Evolutionary conservation across 2,797 vertebrate species (phyloP).

Genomic region (Pyrocephalus nanus): DNA sequence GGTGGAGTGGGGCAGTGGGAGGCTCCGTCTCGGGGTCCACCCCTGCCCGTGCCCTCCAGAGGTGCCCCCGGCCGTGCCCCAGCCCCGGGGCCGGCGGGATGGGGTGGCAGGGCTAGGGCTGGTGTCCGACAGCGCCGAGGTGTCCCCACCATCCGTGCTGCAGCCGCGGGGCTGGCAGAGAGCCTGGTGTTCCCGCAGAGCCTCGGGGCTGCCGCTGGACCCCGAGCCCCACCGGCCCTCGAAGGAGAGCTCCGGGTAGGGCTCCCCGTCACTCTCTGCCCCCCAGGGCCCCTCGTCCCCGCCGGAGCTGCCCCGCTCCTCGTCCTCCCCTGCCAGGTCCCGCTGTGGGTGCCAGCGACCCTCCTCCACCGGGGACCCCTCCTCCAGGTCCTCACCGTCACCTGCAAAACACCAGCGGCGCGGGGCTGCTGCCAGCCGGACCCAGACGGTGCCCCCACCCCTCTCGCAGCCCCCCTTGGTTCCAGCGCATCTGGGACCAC

Average conservation of each 20-base stretch:
- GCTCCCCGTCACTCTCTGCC: slow-evolving; percentile 13
- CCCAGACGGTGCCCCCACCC: fast-evolving
- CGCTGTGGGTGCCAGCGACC: slow-evolving; percentile 34
- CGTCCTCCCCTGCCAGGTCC: slow-evolving; percentile 60
- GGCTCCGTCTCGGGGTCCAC: background rate
- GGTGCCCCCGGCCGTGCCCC: fast-evolving
- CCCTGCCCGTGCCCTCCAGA: background rate
- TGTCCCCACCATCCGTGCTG: background rate
- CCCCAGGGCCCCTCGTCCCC: background rate
- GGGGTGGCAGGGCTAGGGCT: background rate
- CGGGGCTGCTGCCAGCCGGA: background rate
- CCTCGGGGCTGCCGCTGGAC: background rate
- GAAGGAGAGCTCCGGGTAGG: background rate
- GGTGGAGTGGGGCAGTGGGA: background rate
- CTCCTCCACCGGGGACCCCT: slow-evolving; percentile 21
- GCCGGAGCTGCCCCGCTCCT: slow-evolving; percentile 3
- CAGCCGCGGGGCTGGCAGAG: background rate
- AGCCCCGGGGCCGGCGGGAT: background rate
- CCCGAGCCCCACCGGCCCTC: slow-evolving; percentile 13
- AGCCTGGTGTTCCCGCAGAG: background rate
- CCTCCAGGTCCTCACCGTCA: background rate
- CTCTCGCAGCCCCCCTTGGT: background rate
- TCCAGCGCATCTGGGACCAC: background rate
- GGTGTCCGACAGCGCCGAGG: slow-evolving; percentile 20
- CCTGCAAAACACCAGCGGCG: slow-evolving; percentile 40